A percentile compares a stretch with the other conserved stretches of the same genome.
Evolutionary conservation across 2,888 invertebrate genomes (phyloP).

Genomic region (Limnephilus rhombicus): DNA sequence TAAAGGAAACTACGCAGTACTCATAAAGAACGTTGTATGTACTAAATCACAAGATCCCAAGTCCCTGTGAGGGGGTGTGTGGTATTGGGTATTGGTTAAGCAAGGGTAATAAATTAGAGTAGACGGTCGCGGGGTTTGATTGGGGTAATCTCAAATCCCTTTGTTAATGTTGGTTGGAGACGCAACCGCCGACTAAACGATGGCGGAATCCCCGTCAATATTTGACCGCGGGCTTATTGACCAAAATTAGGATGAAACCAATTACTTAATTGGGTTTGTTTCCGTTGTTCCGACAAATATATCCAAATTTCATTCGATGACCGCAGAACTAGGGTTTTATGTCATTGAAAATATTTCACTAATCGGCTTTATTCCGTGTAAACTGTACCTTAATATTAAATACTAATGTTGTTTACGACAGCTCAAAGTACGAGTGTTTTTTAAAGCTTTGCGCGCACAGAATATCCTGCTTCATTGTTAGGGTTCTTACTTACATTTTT

Average conservation of each 20-base stretch:
- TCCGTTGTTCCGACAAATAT: background rate
- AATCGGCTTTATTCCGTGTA: background rate
- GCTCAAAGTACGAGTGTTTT: no score
- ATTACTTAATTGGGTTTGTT: constrained; percentile 36
- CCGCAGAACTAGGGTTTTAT: background rate
- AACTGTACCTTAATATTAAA: no score
- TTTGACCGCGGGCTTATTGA: constrained; percentile 47
- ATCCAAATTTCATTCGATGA: background rate
- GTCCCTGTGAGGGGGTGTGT: background rate
- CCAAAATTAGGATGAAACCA: constrained; percentile 46
- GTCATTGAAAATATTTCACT: background rate
- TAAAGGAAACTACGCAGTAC: constrained; percentile 12
- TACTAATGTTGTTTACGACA: background rate
- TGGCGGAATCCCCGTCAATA: constrained; percentile 33
- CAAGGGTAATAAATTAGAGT: constrained; percentile 49
- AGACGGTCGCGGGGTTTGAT: constrained; percentile 52
- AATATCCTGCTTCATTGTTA: no score
- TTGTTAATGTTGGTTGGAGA: constrained; percentile 55
- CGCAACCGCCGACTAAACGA: constrained; percentile 44
- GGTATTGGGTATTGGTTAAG: constrained; percentile 39
- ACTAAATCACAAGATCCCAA: constrained; percentile 49
- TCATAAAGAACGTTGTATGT: background rate
- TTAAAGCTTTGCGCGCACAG: no score
- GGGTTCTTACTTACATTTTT: no score
- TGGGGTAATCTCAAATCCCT: constrained; percentile 56